These are phyloP conservation scores for Rhyzopertha dominica DNA, from an alignment of 1,140 invertebrate genomes.

Conservation along the genomic window DNA sequence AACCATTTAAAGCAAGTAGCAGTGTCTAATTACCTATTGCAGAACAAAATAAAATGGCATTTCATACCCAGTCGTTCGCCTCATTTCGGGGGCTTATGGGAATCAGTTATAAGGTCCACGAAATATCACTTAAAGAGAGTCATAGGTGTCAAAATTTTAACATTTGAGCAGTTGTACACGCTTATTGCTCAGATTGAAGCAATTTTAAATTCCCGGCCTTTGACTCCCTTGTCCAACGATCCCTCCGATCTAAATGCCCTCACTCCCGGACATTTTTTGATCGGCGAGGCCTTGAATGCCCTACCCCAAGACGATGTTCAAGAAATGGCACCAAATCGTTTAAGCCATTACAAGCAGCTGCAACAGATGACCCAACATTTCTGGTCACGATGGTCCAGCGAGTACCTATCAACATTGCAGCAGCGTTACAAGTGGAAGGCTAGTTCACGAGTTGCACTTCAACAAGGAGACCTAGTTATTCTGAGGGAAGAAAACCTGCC, in stretches of 20 bases:
- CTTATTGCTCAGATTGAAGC: no score
- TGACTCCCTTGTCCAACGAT: constrained; percentile 24
- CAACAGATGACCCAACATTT: constrained; percentile 35
- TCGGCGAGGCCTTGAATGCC: constrained; percentile 26
- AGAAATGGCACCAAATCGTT: constrained; percentile 13
- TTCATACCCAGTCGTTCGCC: constrained; percentile 16
- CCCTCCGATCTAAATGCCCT: constrained; percentile 23
- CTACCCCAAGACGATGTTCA: constrained; percentile 30
- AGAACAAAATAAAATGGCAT: constrained; percentile 20
- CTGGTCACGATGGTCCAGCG: constrained; percentile 37
- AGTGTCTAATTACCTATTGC: neutral
- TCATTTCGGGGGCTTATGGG: constrained; percentile 22
- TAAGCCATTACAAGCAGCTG: constrained; percentile 26
- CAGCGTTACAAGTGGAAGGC: constrained; percentile 29
- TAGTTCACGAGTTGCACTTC: constrained; percentile 6
- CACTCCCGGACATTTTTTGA: constrained; percentile 37
- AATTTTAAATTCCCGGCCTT: constrained; percentile 39
- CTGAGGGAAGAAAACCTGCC: constrained; percentile 38
- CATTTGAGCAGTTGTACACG: constrained; percentile 20
- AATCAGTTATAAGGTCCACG: constrained; percentile 15
- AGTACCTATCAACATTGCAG: constrained; percentile 39
- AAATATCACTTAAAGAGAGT: constrained; percentile 17
- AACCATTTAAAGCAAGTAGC: neutral
- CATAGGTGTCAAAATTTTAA: constrained; percentile 14
- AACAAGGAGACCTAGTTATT: constrained; percentile 33